phyloP scores from a whole-genome alignment of 2,888 invertebrate genomes.

The Drosophila engyochracea region DNA sequence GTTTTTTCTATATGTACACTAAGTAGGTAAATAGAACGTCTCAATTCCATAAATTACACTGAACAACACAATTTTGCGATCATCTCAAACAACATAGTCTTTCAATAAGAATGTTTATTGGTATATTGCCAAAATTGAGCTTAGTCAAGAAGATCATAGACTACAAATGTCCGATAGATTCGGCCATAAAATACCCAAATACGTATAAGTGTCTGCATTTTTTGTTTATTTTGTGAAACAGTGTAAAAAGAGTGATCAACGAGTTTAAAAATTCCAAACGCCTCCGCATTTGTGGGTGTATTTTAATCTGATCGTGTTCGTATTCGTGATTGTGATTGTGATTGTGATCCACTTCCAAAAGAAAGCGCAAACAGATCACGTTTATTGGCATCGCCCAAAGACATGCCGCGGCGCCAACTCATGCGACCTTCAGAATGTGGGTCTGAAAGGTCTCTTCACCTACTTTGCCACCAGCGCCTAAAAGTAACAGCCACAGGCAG shows the following conservation, averaged over 20 bases:
- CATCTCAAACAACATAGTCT: not conserved
- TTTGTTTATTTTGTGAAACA: not conserved
- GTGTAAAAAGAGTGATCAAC: not conserved
- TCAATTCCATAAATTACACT: constrained; percentile 27
- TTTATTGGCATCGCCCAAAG: constrained; percentile 41
- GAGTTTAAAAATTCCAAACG: constrained; percentile 16
- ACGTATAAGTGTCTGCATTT: not conserved
- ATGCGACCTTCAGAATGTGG: constrained; percentile 68
- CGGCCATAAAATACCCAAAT: not conserved
- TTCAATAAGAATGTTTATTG: not conserved
- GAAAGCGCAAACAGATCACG: constrained; percentile 76
- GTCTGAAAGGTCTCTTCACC: constrained; percentile 64
- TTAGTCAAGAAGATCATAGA: too few relatives aligned
- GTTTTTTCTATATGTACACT: constrained; percentile 5
- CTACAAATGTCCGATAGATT: not conserved
- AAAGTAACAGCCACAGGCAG: not conserved
- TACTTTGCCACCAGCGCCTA: constrained; percentile 15
- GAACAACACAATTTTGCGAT: not conserved
- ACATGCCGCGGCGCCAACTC: constrained; percentile 34
- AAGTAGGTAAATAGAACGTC: constrained; percentile 19
- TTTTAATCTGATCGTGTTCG: constrained; percentile 2
- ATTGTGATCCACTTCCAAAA: constrained; percentile 55
- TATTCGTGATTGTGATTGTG: constrained; percentile 8
- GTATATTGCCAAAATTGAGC: not conserved
- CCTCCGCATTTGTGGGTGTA: constrained; percentile 33